A percentile compares a stretch with the other conserved stretches of the same genome.
Conservation (phyloP, 2,113 vertebrate genomes). For the Aegotheles bennettii region DNA sequence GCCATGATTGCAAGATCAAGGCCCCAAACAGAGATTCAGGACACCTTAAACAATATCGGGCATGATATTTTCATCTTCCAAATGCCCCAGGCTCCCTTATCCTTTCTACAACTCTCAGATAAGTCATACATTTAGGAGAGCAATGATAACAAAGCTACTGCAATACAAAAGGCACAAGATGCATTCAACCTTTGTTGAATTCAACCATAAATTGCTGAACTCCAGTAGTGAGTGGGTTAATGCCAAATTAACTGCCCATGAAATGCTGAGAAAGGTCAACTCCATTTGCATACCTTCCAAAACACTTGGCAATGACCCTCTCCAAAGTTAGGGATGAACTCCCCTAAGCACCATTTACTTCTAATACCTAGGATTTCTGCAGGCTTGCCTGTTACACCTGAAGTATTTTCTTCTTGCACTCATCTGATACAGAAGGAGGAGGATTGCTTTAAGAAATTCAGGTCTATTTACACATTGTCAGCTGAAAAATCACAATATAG, state of each 20-base stretch:
- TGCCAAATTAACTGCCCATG: neutral
- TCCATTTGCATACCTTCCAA: neutral
- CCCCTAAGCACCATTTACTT: neutral
- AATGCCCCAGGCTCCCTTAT: neutral
- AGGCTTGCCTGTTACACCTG: neutral
- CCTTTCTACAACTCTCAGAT: neutral
- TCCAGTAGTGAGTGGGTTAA: neutral
- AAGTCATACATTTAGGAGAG: neutral
- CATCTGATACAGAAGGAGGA: neutral
- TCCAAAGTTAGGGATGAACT: neutral
- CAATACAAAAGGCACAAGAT: neutral
- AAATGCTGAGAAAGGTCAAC: neutral
- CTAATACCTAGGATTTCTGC: neutral
- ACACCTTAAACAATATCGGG: neutral
- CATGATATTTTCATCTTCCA: neutral
- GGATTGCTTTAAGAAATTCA: neutral
- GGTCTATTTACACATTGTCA: neutral
- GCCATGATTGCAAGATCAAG: neutral
- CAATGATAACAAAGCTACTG: neutral
- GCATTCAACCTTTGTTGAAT: no score
- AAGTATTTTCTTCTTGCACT: neutral
- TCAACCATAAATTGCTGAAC: neutral
- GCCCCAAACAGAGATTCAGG: neutral
- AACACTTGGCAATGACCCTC: neutral
- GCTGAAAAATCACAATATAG: neutral